Evolutionary conservation across 92 coral and sea anemone species (phyloP), one percentile per base, ranked within the genome.

Genomic region (Anthopleura xanthogrammica): DNA sequence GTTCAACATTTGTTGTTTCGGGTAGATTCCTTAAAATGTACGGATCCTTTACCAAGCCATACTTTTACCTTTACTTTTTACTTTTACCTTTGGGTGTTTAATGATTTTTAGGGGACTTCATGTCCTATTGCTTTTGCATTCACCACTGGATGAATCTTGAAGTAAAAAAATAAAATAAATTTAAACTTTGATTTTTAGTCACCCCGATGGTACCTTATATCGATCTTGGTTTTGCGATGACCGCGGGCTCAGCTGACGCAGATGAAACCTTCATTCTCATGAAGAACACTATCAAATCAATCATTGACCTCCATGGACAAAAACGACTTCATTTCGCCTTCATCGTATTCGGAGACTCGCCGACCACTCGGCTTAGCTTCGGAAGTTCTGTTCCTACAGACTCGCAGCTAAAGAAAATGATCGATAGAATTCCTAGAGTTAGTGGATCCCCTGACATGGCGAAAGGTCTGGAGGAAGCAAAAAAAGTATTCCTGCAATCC

Each of bases 201-300:
- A 81, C 81, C 48, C 89, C 85, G 14, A 55, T 86, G 39, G 83
- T 87, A 66, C 95, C 91, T 36, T 80, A 92, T 41, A 90, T 92
- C 10, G 93, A 92, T 76, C 90, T 92, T 74, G 88, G 89, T 23
- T 87, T 92, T 65, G 95, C 95, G 23, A 54, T 92, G 54, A 92
- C 94, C 74, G 93, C 95, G 3, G 87, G 86, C 39, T 88, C 93
- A 10, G 78, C 83, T 13, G 72, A 82, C 75, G 85, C 93, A 41
- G 62, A 80, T 68, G 83, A 36, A 77, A 92, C 92, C 19, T 92
- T 90, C 76, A 43, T 76, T 23, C 87, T 90, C 48, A 92, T 95
- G 95, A 95, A 86, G 87, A 84, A 85, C 80, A 87, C 90, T 43
- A 84, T 94, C 50, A 88, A 75, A 16, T 83, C 84, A 48, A 78